Percentiles rank a stretch among this genome's conserved stretches.
phyloP scores from a whole-genome alignment of 2,797 vertebrate species.

The Tokudaia tokunoshimensis region DNA sequence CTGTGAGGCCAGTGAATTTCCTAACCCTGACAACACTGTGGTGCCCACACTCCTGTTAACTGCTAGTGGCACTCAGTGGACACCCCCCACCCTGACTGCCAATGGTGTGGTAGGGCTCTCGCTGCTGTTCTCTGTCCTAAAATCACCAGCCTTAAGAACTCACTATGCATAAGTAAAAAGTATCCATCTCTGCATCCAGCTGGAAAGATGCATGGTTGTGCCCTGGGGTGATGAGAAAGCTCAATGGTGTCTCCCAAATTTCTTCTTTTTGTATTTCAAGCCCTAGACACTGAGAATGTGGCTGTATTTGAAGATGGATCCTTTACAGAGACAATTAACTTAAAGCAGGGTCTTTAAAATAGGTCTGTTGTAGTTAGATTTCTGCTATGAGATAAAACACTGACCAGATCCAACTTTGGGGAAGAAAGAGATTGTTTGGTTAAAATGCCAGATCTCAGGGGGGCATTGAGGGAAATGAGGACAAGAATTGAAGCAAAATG shows the following conservation, averaged over 20 bases:
- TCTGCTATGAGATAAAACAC: neutral
- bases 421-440: neutral
- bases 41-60: neutral
- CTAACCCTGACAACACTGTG: neutral
- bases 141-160: neutral
- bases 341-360: neutral
- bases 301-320: neutral
- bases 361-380: neutral
- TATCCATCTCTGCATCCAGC: neutral
- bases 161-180: neutral
- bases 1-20: conserved; percentile 33
- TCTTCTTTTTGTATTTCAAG: neutral
- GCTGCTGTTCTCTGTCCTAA: neutral
- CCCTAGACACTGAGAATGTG: neutral
- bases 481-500: neutral
- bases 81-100: neutral
- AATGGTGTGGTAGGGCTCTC: neutral
- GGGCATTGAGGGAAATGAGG: too few species aligned
- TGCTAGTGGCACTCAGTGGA: neutral
- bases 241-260: neutral
- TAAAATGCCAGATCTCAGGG: neutral
- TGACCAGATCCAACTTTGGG: too few species aligned
- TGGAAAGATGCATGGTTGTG: neutral
- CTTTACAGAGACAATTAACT: neutral
- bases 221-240: neutral